Percentiles rank a stretch among this genome's conserved stretches.
Evolutionary conservation across 2,113 vertebrate species (phyloP).

Genomic region (Rhodinocichla rosea): DNA sequence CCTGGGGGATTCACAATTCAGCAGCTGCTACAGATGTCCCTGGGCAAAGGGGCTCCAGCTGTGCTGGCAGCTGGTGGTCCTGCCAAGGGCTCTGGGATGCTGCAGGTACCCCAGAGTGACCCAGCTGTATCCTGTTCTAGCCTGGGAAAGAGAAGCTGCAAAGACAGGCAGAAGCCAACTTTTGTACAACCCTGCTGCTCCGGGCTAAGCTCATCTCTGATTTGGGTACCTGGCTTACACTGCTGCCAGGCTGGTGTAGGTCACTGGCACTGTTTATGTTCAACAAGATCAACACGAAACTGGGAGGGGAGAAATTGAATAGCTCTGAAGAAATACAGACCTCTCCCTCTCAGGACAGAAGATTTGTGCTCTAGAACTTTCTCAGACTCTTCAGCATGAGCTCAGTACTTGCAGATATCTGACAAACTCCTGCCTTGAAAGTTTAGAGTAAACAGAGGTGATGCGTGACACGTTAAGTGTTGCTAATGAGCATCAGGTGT

Average conservation of each 20-base stretch:
- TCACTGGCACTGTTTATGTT: not conserved
- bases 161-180: not conserved
- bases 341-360: not conserved
- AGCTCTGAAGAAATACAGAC: not conserved
- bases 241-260: not conserved
- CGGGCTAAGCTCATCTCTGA: not conserved
- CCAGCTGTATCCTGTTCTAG: not conserved
- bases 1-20: rapidly evolving
- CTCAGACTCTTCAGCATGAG: not conserved
- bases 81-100: not conserved
- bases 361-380: not conserved
- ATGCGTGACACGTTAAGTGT: conserved; percentile 19
- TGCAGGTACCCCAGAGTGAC: not conserved
- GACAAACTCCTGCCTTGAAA: not conserved
- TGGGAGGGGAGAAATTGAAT: not conserved
- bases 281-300: not conserved
- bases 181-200: not conserved
- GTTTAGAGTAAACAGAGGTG: not conserved
- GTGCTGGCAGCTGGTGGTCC: not conserved
- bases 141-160: not conserved
- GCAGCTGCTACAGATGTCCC: not conserved
- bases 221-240: not conserved
- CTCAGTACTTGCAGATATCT: not conserved
- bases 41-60: not conserved
- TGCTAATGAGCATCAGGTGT: conserved; percentile 63